Evolutionary conservation across 2,113 vertebrate genomes (phyloP).

Genomic region (Craseonycteris thonglongyai): DNA sequence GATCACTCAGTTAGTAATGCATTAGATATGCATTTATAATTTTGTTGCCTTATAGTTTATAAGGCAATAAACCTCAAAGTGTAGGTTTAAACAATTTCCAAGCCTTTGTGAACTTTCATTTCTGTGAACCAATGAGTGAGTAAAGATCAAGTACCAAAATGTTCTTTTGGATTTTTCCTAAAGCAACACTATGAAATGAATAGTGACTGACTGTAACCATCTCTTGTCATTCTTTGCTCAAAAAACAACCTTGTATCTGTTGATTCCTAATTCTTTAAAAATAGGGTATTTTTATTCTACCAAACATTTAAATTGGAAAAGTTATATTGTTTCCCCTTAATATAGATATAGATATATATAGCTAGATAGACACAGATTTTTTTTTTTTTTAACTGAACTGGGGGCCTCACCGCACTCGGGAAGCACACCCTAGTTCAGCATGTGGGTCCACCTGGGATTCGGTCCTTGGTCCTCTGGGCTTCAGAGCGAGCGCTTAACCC

Average conservation of each 20-base stretch:
- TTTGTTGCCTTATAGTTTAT: background rate
- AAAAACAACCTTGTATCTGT: background rate
- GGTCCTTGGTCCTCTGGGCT: no score
- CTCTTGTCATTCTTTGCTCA: background rate
- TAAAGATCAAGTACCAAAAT: background rate
- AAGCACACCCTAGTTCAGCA: no score
- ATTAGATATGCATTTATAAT: background rate
- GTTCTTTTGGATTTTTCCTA: background rate
- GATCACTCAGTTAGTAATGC: background rate
- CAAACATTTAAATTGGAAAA: background rate
- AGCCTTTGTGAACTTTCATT: constrained; percentile 12
- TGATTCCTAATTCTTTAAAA: background rate
- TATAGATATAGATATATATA: background rate
- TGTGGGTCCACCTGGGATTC: no score
- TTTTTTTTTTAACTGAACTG: background rate
- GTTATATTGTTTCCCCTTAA: background rate
- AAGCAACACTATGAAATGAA: background rate
- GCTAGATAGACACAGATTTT: no score
- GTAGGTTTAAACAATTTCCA: background rate
- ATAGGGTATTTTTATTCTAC: background rate
- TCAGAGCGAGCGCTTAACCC: no score
- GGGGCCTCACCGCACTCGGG: no score
- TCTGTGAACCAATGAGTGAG: background rate
- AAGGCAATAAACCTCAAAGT: background rate
- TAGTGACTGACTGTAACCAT: background rate